Evolutionary conservation across 2,113 vertebrate species (phyloP), one percentile per base, ranked within the genome.

Genomic region (Colistium nudipinnis): DNA sequence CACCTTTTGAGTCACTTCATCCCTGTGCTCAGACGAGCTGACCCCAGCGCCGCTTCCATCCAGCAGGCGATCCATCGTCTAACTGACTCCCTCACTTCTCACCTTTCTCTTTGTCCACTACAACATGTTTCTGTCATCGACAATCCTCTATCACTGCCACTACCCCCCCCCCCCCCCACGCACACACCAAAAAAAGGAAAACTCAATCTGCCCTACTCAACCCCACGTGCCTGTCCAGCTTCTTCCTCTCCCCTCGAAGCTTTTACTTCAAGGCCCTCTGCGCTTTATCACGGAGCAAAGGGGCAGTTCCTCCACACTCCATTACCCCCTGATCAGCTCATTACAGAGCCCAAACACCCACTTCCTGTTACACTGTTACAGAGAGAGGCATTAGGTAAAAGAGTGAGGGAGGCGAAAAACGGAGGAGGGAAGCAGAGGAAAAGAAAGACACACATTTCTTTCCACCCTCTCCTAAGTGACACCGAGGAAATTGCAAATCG

Each of bases 281-380:
- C 17, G 52, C 67, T 82, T 77, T 81, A 78, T 83, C 78, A 71
- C 14, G 72, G 72, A 59, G 52, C 78, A 80, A 69, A 86, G 70
- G 83, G 70, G 86, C 80, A 80, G 80, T 62, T 78, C 83, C 74
- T 85, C 77, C 78, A 85, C 78, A 85, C 81, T 89, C 81, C 82
- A 85, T 88, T 87, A 80, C 80, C 75, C 49, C 67, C 62, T 14
- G 52, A 89, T 86, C 78, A 87, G 83, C 74, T 89, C 84, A 87
- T 80, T 89, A 88, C 60, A 57, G 68, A 84, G 68, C 81, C 81
- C 72, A 89, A 89, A 88, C 87, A 90, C 65, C 47, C 76, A 87
- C 86, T 89, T 91, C 89, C 90, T 91, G 81, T 80, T 80, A 22
- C 70, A 59, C 62, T 56, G 48, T 65, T 60, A 63, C 70, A 79